Conservation (phyloP, 2,113 vertebrate genomes). For the Willisornis vidua region DNA sequence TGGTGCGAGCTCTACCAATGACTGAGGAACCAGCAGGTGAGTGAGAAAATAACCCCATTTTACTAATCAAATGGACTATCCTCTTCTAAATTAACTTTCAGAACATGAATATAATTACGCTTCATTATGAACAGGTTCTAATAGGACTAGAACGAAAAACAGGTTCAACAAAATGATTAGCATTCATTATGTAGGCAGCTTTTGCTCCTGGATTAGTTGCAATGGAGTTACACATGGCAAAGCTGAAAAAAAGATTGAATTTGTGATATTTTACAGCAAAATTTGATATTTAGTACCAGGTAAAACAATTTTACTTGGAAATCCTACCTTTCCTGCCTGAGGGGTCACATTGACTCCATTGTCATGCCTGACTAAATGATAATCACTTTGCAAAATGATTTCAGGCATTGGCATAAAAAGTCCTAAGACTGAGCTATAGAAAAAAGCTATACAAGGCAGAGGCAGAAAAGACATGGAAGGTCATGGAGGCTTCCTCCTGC, state of each 20-base stretch:
- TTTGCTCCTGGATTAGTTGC: not conserved
- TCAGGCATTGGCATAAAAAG: not conserved
- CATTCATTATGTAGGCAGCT: not conserved
- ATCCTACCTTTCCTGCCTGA: not conserved
- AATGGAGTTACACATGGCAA: not conserved
- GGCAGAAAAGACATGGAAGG: not conserved
- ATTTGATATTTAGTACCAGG: not conserved
- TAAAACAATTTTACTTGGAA: conserved; percentile 11
- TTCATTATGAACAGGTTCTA: not conserved
- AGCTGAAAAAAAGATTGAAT: not conserved
- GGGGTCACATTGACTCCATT: not conserved
- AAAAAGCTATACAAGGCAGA: not conserved
- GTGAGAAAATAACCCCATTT: not conserved
- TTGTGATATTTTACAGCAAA: not conserved
- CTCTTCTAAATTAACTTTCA: not conserved
- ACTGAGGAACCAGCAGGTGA: not conserved
- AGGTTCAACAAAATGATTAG: not conserved
- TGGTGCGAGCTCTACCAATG: not conserved
- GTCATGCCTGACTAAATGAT: not conserved
- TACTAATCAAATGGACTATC: not conserved
- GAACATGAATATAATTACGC: not conserved
- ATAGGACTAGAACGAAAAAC: not conserved
- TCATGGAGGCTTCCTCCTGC: not conserved
- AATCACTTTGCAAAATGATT: not conserved
- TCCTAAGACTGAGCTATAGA: accelerated